A percentile compares a stretch with the other conserved stretches of the same genome.
These are phyloP conservation scores for Iguana delicatissima DNA, from an alignment of 2,797 vertebrate species.

Conservation along the genomic window DNA sequence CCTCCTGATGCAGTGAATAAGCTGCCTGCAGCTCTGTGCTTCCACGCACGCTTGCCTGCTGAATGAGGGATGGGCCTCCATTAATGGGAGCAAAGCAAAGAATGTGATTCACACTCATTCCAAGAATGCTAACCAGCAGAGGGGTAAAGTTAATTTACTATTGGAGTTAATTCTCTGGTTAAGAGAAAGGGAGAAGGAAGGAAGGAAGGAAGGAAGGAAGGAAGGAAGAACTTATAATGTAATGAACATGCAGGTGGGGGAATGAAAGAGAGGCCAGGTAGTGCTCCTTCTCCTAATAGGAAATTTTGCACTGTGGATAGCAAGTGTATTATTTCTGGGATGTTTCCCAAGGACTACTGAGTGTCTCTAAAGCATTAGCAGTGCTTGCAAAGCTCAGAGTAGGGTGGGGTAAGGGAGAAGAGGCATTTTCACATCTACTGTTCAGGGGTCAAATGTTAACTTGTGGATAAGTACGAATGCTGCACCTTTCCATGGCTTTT, in stretches of 20 bases:
- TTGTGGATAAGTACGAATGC: no score
- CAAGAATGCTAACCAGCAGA: conserved; percentile 41
- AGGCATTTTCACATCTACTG: rapidly evolving
- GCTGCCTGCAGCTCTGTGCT: conserved; percentile 38
- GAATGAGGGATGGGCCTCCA: conserved; percentile 25
- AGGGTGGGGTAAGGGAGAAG: background rate
- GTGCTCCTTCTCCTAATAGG: rapidly evolving
- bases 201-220: no score
- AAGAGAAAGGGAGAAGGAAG: conserved; percentile 45
- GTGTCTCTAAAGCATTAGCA: rapidly evolving
- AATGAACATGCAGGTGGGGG: background rate
- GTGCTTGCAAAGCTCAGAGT: rapidly evolving
- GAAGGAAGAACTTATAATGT: background rate
- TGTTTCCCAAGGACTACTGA: conserved; percentile 9
- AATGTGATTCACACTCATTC: conserved; percentile 40
- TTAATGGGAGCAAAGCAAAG: conserved; percentile 35
- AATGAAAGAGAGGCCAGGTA: rapidly evolving
- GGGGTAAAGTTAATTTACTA: conserved; percentile 64
- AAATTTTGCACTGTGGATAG: background rate
- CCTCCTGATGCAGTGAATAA: conserved; percentile 28
- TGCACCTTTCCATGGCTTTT: background rate
- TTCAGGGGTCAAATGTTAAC: background rate
- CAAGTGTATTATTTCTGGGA: background rate
- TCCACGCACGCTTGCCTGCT: conserved; percentile 25
- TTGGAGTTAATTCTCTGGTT: conserved; percentile 61